Evolutionary conservation across 2,797 vertebrate genomes (phyloP), one percentile per base, ranked within the genome.

Genomic region (Rachycentron canadum): DNA sequence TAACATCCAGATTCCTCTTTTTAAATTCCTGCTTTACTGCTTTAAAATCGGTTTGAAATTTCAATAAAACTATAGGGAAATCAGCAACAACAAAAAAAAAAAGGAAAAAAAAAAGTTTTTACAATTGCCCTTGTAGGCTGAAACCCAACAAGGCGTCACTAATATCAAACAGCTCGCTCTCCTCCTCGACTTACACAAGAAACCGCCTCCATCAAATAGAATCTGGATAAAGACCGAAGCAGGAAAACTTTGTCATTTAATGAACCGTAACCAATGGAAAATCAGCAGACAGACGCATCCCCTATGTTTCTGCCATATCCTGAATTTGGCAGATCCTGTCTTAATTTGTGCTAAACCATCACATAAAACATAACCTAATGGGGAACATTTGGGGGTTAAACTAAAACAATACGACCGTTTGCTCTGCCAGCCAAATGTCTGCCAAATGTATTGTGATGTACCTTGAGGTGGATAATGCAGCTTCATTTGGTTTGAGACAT

Each of bases 361-460:
- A 73, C 86, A 91, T 80, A 84, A 91, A 90, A 79, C 58, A 38
- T 74, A 66, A 43, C 59, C 11, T 93, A 94, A 94, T 93, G 80
- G 91, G 69, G 73, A 93, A 87, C 93, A 93, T 82, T 85, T 58
- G 82, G 69, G 38, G 45, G 65, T 77, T 79, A 80, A 91, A 90
- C 69, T 60, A 32, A 76, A 90, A 90, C 89, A 92, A 81, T 70
- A 84, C 56, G 65, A 77, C 68, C 14, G 32, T 65, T 57, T 76
- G 59, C 61, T 78, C 58, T 8, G 1, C 55, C 59, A 81, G 84
- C 74, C 85, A 87, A 80, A 72, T 16, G 73, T 84, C 82, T 86
- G 83, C 67, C 26, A n/a, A 64, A 73, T 78, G 67, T 69, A 56
- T 76, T 69, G 57, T 69, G 67, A 85, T 79, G 69, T 68, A 89